Evolutionary conservation across 2,888 invertebrate species (phyloP), one percentile per base, ranked within the genome.

Genomic region (Mythimna lalbum): DNA sequence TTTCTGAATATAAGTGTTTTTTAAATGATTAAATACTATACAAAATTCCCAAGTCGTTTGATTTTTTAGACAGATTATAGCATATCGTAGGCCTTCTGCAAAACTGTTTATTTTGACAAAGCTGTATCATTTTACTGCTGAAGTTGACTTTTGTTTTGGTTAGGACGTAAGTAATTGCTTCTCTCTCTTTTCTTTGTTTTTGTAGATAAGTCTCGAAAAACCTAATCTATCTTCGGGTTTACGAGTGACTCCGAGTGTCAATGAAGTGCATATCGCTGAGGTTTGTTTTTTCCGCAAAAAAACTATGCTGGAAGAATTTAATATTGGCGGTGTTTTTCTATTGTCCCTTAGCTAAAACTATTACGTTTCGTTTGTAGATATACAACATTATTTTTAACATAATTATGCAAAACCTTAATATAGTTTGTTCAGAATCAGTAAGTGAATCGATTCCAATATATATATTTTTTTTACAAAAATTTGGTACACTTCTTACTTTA

Each of bases 101-200:
- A 31, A 17, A 3, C 0, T n/a, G 1, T 56, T 0, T 63, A 27
- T 3, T 31, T 27, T 59, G 52, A 21, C 14, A 27, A 23, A 36
- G 57, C 43, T 82, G 69, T 82, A 84, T 84, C 77, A 83, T 82
- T 83, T 84, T 82, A 82, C 76, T 80, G 71, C 85, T 80, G 66
- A 56, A 61, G 60, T 82, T 57, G 75, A 80, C 72, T 79, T 84
- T 80, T 82, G 80, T 84, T 75, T 77, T 31, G 69, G 63, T 71
- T 73, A 57, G 55, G 31, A 69, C 57, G 49, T 76, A 69, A 84
- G 75, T 82, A 60, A 81, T 79, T 79, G 64, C 43, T 68, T 43
- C 52, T 60, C 56, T 60, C 56, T 55, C 39, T 60, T 76, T 21
- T 53, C 4, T 68, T 72, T 81, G 43, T 65, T 81, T 63, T 63